A percentile compares a stretch with the other conserved stretches of the same genome.
Evolutionary conservation across 2,797 vertebrate species (phyloP).

Genomic region (Jordanella pulchra): DNA sequence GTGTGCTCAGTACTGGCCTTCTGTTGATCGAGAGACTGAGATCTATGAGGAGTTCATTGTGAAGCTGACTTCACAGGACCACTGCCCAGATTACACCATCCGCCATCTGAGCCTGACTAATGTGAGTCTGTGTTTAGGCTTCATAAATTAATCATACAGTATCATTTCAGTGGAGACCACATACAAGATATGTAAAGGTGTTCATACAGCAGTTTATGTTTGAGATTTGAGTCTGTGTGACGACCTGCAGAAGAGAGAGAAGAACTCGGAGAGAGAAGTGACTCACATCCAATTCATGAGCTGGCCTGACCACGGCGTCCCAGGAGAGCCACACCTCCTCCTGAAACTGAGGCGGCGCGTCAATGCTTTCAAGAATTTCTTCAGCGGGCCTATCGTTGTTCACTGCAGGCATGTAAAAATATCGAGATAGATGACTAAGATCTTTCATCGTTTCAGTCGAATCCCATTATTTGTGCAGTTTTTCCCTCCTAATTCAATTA

Average conservation of each 20-base stretch:
- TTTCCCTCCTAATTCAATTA: neutral
- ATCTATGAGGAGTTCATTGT: slow-evolving; percentile 87
- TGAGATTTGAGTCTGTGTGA: slow-evolving; percentile 18
- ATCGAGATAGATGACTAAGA: neutral
- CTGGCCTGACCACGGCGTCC: slow-evolving; percentile 97
- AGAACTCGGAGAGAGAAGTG: slow-evolving; percentile 85
- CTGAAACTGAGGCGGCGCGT: slow-evolving; percentile 92
- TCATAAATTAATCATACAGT: neutral
- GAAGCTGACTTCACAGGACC: slow-evolving; percentile 83
- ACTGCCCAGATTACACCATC: slow-evolving; percentile 89
- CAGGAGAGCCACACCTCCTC: slow-evolving; percentile 89
- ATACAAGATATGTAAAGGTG: neutral
- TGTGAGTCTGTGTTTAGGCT: slow-evolving; percentile 57
- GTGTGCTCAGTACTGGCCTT: slow-evolving; percentile 96
- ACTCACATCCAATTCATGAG: slow-evolving; percentile 97
- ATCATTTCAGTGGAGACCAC: neutral
- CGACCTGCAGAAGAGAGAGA: slow-evolving; percentile 85
- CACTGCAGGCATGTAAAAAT: slow-evolving; percentile 88
- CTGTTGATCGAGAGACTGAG: slow-evolving; percentile 76
- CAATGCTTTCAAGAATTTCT: slow-evolving; percentile 94
- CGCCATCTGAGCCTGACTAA: slow-evolving; percentile 86
- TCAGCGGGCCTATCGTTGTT: slow-evolving; percentile 92
- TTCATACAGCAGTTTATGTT: neutral
- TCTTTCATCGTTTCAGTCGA: neutral
- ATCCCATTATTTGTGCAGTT: neutral